These are phyloP conservation scores for Molossus molossus DNA, from an alignment of 2,797 vertebrate species.

Conservation along the genomic window DNA sequence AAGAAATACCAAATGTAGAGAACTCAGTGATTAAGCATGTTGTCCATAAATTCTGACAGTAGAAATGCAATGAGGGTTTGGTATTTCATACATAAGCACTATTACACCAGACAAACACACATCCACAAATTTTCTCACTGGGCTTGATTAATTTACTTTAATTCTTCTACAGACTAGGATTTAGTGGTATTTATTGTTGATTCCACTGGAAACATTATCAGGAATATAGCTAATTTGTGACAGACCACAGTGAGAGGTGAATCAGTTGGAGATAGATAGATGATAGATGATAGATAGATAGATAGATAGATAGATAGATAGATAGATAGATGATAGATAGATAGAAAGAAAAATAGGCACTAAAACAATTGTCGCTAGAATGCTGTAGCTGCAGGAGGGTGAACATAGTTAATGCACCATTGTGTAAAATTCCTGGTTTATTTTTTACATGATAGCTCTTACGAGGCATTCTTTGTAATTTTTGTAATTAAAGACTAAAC, in stretches of 20 bases:
- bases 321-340: not conserved
- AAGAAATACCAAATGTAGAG: conserved; percentile 81
- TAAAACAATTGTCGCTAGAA: not conserved
- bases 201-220: not conserved
- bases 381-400: not conserved
- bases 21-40: conserved; percentile 89
- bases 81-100: conserved; percentile 86
- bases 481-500: conserved; percentile 53
- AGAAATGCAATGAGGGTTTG: conserved; percentile 84
- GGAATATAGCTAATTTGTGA: not conserved
- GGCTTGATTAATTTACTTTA: conserved; percentile 84
- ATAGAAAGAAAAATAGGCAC: not conserved
- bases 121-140: conserved; percentile 86
- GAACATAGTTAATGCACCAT: conserved; percentile 13
- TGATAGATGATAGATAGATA: not conserved
- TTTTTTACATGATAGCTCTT: conserved; percentile 12
- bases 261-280: not conserved
- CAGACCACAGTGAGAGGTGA: not conserved
- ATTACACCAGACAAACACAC: conserved; percentile 82
- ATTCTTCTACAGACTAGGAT: conserved; percentile 32
- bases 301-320: too few species aligned
- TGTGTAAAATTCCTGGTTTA: not conserved
- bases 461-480: conserved; percentile 49
- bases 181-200: conserved; percentile 67
- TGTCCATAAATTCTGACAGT: conserved; percentile 89